A percentile compares a stretch with the other conserved stretches of the same genome.
phyloP scores from a whole-genome alignment of 2,888 invertebrate species.

The Entomobrya multifasciata region DNA sequence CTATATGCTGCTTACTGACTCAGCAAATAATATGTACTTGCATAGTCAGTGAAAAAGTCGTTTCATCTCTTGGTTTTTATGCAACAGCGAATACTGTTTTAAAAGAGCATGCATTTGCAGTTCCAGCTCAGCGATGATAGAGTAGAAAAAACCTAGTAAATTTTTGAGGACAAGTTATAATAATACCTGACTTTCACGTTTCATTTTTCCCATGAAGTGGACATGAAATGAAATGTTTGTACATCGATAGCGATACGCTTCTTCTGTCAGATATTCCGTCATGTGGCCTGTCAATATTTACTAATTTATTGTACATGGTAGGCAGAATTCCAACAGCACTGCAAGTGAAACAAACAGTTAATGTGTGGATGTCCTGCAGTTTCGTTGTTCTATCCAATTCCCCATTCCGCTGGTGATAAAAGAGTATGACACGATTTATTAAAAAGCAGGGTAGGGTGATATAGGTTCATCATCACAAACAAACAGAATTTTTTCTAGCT shows the following conservation, averaged over 20 bases:
- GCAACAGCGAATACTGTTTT: too few species aligned
- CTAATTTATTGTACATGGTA: constrained; percentile 20
- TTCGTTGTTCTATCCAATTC: too few species aligned
- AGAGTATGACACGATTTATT: not conserved
- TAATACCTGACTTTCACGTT: too few species aligned
- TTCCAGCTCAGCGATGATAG: too few species aligned
- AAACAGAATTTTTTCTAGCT: not conserved
- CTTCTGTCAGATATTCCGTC: constrained; percentile 37
- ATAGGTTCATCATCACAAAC: constrained; percentile 12
- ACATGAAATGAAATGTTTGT: constrained; percentile 2
- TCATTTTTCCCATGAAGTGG: not conserved
- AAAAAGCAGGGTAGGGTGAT: not conserved
- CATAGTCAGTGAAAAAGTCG: too few species aligned
- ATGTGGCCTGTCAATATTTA: constrained; percentile 63
- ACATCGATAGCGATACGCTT: not conserved
- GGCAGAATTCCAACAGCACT: not conserved
- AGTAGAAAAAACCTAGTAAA: too few species aligned
- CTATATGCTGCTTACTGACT: too few species aligned
- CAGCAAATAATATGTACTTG: too few species aligned
- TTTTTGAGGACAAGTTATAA: too few species aligned
- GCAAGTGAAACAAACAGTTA: not conserved
- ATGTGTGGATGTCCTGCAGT: too few species aligned
- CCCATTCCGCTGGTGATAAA: not conserved
- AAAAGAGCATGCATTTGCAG: too few species aligned
- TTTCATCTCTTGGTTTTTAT: too few species aligned